Base-by-base conservation (phyloP, 2,888 invertebrate genomes). In the Neoascia interrupta region DNA sequence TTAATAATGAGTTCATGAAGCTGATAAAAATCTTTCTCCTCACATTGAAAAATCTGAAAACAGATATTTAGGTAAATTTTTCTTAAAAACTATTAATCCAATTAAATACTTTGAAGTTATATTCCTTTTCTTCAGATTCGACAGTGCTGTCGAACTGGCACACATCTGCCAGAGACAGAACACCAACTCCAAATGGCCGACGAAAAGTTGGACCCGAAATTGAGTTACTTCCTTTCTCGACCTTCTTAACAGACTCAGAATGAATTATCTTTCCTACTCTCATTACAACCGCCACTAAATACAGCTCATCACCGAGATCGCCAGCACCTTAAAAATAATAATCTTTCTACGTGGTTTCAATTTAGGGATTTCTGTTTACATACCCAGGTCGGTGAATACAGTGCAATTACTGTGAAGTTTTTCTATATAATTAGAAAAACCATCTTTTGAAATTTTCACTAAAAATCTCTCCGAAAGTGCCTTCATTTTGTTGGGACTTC, bases 21-120 rank as follows among this genome's bases (percentile, higher is more conserved):
- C 85, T 95, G 95, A 85, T 95, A 94, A 84, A 96, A 97, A 86
- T 97, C 97, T 87, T 95, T 96, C 86, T 97, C 95, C 87, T 96
- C 95, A 53, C 94, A 93, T 90, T 95, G 95, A 84, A 93, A 95
- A 1, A 96, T 93, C 92, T 94, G n/a, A 87, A 34, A 88, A 85
- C 1, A 15, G 13, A 45, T 23, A 56, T 28, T 56, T 36, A 11
- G 31, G 45, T 5, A 13, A 51, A 58, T 26, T n/a, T n/a, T n/a
- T n/a, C n/a, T n/a, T n/a, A n/a, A n/a, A n/a, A n/a, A n/a, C n/a
- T n/a, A n/a, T n/a, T n/a, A n/a, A n/a, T n/a, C n/a, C n/a, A n/a
- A n/a, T n/a, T n/a, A 31, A 28, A 3, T 70, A 85, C 93, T 91
- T 94, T 95, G 84, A 95, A 93, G 34, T 93, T 94, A 84, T 93